Evolutionary conservation across 2,797 vertebrate genomes (phyloP), one percentile per base, ranked within the genome.

Genomic region (Trachurus trachurus): DNA sequence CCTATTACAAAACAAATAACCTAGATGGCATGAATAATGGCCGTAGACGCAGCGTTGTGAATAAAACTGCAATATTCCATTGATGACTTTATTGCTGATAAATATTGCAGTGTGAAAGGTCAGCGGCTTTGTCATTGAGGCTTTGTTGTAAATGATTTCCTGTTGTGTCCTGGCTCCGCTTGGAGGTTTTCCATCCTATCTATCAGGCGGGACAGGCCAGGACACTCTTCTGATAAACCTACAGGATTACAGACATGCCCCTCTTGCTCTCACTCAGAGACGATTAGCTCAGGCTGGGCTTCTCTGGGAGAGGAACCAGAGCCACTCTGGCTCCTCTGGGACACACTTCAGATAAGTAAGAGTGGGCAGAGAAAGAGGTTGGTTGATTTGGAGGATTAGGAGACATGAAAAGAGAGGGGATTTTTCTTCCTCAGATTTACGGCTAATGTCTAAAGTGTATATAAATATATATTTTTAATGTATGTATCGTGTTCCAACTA

Each of bases 231-330:
- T 91, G 92, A 95, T 94, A 95, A 95, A 95, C 87, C 89, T 79
- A 72, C 80, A 89, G 94, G 94, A 96, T 95, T 94, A 95, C 88
- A 88, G 87, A 89, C 90, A 34, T 59, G 86, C 86, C 87, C 81
- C 81, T 80, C 87, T 78, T 29, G 49, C 78, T 81, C 88, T 81
- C 60, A 67, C 85, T 85, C 76, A 65, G 74, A 91, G 81, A 84
- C 75, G 91, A 93, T 94, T 92, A 93, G 84, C 84, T 86, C 71
- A 61, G 89, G 76, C 93, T 84, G 88, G 83, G 81, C 87, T 94
- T 90, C 86, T 84, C 86, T 76, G 92, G 91, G 91, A 94, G 89
- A 89, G 89, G 88, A 93, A 94, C 93, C 89, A 89, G 92, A 94
- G 93, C 89, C 87, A 86, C 85, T 83, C 74, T 66, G 87, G 90